Percentiles rank a stretch among this genome's conserved stretches.
Conservation (phyloP, 2,797 vertebrate genomes). For the Phoxinus dragarum region DNA sequence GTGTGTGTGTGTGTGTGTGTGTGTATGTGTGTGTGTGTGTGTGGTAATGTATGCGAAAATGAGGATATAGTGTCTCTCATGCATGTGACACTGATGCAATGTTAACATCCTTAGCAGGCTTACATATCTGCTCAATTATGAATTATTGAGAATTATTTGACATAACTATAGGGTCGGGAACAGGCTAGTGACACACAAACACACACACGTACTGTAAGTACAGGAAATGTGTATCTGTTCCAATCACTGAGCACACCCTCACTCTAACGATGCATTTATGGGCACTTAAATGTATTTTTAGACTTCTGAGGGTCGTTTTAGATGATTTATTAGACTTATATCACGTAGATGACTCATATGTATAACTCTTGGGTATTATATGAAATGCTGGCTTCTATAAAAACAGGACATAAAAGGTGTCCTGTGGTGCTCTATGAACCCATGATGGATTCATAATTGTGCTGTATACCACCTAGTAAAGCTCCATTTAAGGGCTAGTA, state of each 20-base stretch:
- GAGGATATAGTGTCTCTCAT: neutral
- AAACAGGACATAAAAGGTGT: neutral
- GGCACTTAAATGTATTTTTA: conserved; percentile 50
- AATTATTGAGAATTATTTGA: neutral
- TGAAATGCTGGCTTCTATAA: conserved; percentile 25
- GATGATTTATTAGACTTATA: conserved; percentile 25
- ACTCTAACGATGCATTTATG: conserved; percentile 20
- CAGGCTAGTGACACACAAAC: neutral
- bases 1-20: neutral
- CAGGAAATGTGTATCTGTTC: conserved; percentile 42
- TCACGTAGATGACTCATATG: conserved; percentile 6
- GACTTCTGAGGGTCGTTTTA: conserved; percentile 25
- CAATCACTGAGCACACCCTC: conserved; percentile 30
- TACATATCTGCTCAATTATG: neutral
- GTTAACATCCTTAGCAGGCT: neutral
- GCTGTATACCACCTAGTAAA: neutral
- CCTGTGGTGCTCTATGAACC: neutral
- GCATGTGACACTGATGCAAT: neutral
- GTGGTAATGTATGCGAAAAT: neutral
- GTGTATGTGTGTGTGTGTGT: neutral
- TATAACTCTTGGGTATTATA: conserved; percentile 13
- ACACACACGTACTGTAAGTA: neutral
- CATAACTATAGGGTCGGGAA: neutral
- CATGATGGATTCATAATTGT: conserved; percentile 1
- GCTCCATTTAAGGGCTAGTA: neutral